Percentiles rank a stretch among this genome's conserved stretches.
phyloP scores from a whole-genome alignment of 2,797 vertebrate species.

The Siniperca undulata region DNA sequence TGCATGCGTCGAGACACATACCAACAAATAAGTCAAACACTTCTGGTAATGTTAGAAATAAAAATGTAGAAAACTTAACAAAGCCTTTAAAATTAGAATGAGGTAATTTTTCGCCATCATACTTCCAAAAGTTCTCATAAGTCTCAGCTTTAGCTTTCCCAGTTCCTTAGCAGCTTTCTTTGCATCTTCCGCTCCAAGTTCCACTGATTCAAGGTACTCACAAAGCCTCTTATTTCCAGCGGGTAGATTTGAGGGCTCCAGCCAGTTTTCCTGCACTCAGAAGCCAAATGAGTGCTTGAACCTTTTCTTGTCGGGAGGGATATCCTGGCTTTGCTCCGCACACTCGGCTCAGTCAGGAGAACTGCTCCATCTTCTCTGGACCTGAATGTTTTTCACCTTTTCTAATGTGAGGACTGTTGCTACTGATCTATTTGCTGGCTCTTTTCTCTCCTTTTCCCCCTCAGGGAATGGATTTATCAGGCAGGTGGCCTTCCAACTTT shows the following conservation, averaged over 20 bases:
- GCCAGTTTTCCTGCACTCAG: constrained; percentile 39
- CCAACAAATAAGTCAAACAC: constrained; percentile 17
- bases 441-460: constrained; percentile 9
- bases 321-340: constrained; percentile 32
- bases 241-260: constrained; percentile 35
- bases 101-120: constrained; percentile 19
- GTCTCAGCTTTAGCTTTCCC: constrained; percentile 10
- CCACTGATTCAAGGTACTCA: constrained; percentile 36
- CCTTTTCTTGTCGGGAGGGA: constrained; percentile 39
- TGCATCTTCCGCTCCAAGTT: constrained; percentile 14
- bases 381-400: constrained; percentile 35
- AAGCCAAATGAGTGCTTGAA: constrained; percentile 49
- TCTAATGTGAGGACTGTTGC: constrained; percentile 29
- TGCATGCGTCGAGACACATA: neutral
- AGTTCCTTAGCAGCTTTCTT: constrained; percentile 7
- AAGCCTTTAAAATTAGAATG: constrained; percentile 27
- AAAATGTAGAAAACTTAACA: constrained; percentile 18
- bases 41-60: constrained; percentile 1
- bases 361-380: constrained; percentile 9
- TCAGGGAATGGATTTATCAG: constrained; percentile 38
- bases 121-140: neutral
- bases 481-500: constrained; percentile 49
- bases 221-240: constrained; percentile 52
- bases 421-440: constrained; percentile 40
- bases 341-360: constrained; percentile 3